Conservation (phyloP, 2,888 invertebrate species). For the Lottia scabra region DNA sequence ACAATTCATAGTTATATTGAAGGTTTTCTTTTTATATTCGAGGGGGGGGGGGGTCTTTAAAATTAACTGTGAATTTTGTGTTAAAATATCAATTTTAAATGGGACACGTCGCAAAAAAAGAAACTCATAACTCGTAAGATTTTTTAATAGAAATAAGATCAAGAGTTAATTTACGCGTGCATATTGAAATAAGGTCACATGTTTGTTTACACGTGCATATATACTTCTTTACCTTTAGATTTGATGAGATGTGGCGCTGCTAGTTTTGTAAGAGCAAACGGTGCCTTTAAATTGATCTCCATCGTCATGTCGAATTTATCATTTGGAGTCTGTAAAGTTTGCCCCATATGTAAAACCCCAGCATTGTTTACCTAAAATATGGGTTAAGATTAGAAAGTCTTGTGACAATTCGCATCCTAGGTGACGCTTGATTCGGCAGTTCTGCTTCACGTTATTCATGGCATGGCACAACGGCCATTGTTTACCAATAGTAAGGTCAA, state of each 20-base stretch:
- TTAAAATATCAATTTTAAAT: too few relatives aligned
- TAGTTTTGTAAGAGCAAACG: constrained; percentile 40
- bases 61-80: too few relatives aligned
- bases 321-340: constrained; percentile 27
- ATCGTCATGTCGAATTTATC: constrained; percentile 40
- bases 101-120: too few relatives aligned
- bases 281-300: constrained; percentile 40
- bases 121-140: background rate
- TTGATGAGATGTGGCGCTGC: constrained; percentile 41
- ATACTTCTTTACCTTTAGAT: constrained; percentile 35
- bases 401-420: too few relatives aligned
- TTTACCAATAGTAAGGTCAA: too few relatives aligned
- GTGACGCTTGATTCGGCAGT: too few relatives aligned
- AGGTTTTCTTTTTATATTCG: too few relatives aligned
- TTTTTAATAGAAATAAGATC: background rate
- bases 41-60: too few relatives aligned
- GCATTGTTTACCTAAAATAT: constrained; percentile 50
- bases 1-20: background rate
- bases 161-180: background rate
- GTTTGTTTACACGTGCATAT: background rate
- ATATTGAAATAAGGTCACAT: background rate
- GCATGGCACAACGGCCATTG: too few relatives aligned
- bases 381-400: too few relatives aligned
- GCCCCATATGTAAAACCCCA: constrained; percentile 30
- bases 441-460: too few relatives aligned